These are phyloP conservation scores for Diabrotica virgifera DNA, from an alignment of 1,140 invertebrate species.

Conservation along the genomic window DNA sequence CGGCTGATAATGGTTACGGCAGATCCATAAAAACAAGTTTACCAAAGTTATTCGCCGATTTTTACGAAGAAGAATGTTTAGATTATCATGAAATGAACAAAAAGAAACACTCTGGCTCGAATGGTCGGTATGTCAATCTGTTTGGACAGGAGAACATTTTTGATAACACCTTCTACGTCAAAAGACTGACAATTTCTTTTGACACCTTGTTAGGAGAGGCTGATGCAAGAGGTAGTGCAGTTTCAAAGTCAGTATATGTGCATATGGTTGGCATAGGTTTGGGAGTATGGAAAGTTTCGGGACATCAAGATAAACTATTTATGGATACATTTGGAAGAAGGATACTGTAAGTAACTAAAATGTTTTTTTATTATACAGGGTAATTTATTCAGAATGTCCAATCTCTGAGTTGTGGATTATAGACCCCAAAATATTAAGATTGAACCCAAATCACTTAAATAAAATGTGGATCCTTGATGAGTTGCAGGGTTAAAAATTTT, in stretches of 20 bases:
- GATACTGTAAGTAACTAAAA: slow-evolving; percentile 38
- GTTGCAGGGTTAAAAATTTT: no score
- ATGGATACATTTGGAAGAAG: slow-evolving; percentile 50
- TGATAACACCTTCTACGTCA: slow-evolving; percentile 40
- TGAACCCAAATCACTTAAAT: no score
- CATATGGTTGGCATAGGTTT: slow-evolving; percentile 51
- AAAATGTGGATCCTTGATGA: no score
- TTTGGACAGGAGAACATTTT: slow-evolving; percentile 30
- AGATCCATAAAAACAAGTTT: slow-evolving; percentile 47
- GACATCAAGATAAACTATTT: slow-evolving; percentile 51
- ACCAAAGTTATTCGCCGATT: slow-evolving; percentile 40
- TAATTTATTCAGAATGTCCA: no score
- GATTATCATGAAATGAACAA: slow-evolving; percentile 26
- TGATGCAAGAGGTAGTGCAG: slow-evolving; percentile 37
- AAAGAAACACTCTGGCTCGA: neutral
- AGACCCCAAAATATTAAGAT: no score
- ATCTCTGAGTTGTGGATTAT: no score
- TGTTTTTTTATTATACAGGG: no score
- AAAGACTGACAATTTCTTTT: slow-evolving; percentile 40
- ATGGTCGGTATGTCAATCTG: slow-evolving; percentile 20
- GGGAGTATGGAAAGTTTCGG: slow-evolving; percentile 52
- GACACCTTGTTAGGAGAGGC: slow-evolving; percentile 43
- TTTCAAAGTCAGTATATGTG: slow-evolving; percentile 38
- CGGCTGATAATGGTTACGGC: slow-evolving; percentile 47
- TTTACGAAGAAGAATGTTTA: slow-evolving; percentile 35